Conservation (phyloP, 2,888 invertebrate genomes). For the Ectemnius continuus region DNA sequence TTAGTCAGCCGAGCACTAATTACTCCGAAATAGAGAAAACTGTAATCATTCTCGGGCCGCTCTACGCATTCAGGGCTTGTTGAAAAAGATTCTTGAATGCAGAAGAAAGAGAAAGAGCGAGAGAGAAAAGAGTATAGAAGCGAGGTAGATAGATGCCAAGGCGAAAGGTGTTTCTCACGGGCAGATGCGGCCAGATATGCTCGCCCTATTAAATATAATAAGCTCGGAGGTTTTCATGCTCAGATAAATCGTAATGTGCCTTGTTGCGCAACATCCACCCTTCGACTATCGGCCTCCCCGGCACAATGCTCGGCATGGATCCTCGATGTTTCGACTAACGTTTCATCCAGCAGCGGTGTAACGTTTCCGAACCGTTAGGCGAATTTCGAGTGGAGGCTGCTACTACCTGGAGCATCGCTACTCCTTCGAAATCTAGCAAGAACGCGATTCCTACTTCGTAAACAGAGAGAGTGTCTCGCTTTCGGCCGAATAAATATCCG, state of each 20-base stretch:
- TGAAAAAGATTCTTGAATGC: no score
- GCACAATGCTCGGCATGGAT: slow-evolving; percentile 27
- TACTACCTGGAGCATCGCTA: background rate
- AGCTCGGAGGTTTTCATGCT: slow-evolving; percentile 67
- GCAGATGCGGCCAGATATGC: slow-evolving; percentile 59
- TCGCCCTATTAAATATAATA: slow-evolving; percentile 66
- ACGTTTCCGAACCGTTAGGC: slow-evolving; percentile 25
- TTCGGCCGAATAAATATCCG: no score
- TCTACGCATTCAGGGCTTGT: no score
- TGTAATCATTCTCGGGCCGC: no score
- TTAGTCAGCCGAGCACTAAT: no score
- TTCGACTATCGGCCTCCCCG: slow-evolving; percentile 24
- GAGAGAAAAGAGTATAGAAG: no score
- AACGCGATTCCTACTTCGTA: no score
- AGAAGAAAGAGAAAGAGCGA: no score
- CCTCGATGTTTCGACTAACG: slow-evolving; percentile 63
- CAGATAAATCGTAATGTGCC: slow-evolving; percentile 65
- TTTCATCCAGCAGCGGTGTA: slow-evolving; percentile 43
- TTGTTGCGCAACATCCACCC: slow-evolving; percentile 69
- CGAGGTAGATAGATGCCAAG: background rate
- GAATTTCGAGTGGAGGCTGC: background rate
- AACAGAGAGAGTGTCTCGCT: no score
- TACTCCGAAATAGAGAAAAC: no score
- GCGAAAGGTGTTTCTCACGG: slow-evolving; percentile 22
- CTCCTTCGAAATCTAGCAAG: background rate